phyloP scores from a whole-genome alignment of 1,140 invertebrate genomes.

The Neodiprion lecontei region DNA sequence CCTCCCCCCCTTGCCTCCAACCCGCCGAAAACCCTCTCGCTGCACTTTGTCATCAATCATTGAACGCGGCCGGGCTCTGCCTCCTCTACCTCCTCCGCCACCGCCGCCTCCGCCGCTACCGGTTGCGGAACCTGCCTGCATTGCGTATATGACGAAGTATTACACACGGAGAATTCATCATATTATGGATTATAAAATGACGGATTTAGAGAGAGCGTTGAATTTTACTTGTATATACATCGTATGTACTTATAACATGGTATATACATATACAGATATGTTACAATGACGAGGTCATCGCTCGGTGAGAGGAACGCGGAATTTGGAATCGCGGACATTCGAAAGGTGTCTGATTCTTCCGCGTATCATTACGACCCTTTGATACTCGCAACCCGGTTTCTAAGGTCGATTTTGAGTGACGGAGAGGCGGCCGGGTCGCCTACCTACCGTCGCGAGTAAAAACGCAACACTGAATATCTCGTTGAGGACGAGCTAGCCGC shows the following conservation, averaged over 20 bases:
- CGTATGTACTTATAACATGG: not conserved
- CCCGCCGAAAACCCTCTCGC: not conserved
- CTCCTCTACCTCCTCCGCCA: constrained; percentile 23
- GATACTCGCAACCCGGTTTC: too few species aligned
- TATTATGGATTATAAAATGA: too few species aligned
- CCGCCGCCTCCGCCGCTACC: not conserved
- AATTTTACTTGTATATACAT: too few species aligned
- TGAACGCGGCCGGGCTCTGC: not conserved
- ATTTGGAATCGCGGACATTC: too few species aligned
- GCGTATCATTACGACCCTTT: too few species aligned
- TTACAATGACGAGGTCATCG: too few species aligned
- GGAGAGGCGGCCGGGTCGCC: constrained; percentile 20
- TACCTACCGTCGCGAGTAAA: constrained; percentile 53
- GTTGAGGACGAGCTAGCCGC: constrained; percentile 26
- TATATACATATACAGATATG: not conserved
- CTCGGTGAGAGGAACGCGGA: too few species aligned
- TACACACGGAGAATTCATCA: not conserved
- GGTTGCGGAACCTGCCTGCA: constrained; percentile 18
- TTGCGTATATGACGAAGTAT: not conserved
- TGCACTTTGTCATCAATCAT: not conserved
- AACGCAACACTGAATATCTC: constrained; percentile 56
- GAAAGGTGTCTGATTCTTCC: too few species aligned
- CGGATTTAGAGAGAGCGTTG: too few species aligned
- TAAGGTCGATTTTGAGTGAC: too few species aligned
- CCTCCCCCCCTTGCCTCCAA: not conserved